Evolutionary conservation across 2,888 invertebrate species (phyloP), one percentile per base, ranked within the genome.

Genomic region (Polydrusus cervinus): DNA sequence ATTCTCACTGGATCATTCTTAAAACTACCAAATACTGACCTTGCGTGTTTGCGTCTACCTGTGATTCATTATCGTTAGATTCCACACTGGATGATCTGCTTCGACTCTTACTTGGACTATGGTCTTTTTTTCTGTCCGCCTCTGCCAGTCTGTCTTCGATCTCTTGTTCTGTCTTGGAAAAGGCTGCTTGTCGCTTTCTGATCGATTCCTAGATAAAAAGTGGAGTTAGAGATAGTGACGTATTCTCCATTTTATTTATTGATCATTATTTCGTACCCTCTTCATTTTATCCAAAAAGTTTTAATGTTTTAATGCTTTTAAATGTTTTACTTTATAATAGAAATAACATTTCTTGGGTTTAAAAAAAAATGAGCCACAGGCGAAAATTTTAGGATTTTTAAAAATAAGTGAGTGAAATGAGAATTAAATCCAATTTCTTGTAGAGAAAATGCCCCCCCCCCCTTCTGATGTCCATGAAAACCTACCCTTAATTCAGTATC

Each of bases 401-500:
- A n/a, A n/a, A n/a, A n/a, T n/a, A n/a, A n/a, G n/a, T n/a, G n/a
- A n/a, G n/a, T n/a, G n/a, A n/a, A n/a, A n/a, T n/a, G n/a, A n/a
- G n/a, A n/a, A n/a, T n/a, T n/a, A n/a, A n/a, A n/a, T n/a, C n/a
- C n/a, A n/a, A n/a, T n/a, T n/a, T n/a, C n/a, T n/a, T n/a, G n/a
- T 40, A 40, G 10, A 3, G 40, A 40, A 40, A 40, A 40, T 9
- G 7, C 2, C 7, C 2, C 7, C 7, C 40, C 2, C 40, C 11
- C 1, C 3, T 5, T 11, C 3, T 11, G 5, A 40, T 9, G 40
- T 40, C 40, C 2, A 9, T n/a, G n/a, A n/a, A 53, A 55, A 68
- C 76, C 80, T 85, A 93, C 95, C 90, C 92, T 93, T 25, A 95
- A 87, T 84, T 95, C 95, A 70, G 92, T 90, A 82, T 95, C 95